Conservation (phyloP, 2,113 vertebrate genomes). For the Menidia beryllina region DNA sequence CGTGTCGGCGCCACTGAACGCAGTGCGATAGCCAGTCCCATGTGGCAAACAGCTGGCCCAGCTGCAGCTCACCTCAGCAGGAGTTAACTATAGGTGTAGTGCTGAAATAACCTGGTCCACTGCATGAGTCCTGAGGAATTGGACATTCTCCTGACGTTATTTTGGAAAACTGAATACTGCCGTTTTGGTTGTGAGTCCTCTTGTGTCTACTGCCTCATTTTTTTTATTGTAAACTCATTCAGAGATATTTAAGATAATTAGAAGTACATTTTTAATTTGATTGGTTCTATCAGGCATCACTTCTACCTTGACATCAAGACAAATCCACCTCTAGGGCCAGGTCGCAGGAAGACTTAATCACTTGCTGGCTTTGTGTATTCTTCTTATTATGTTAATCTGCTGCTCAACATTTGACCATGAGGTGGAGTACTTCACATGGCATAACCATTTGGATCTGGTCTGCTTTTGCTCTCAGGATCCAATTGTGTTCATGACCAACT, state of each 20-base stretch:
- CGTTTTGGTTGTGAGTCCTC: no score
- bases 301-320: conserved; percentile 86
- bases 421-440: conserved; percentile 23
- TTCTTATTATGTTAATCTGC: background rate
- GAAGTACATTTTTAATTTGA: background rate
- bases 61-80: conserved; percentile 76
- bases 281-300: conserved; percentile 79
- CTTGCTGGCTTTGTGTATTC: conserved; percentile 83
- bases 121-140: background rate
- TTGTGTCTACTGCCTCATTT: no score
- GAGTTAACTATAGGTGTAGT: conserved; percentile 73
- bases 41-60: conserved; percentile 81
- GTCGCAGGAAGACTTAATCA: conserved; percentile 64
- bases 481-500: background rate
- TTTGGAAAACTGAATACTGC: no score
- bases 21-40: conserved; percentile 77
- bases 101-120: background rate
- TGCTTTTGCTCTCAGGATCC: background rate
- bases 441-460: background rate
- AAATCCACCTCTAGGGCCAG: conserved; percentile 80
- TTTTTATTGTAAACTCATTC: no score
- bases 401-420: conserved; percentile 30
- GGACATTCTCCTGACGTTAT: background rate
- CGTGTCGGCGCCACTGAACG: conserved; percentile 38
- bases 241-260: no score